phyloP scores from a whole-genome alignment of 2,797 vertebrate species.

The Dromococcyx pavoninus region DNA sequence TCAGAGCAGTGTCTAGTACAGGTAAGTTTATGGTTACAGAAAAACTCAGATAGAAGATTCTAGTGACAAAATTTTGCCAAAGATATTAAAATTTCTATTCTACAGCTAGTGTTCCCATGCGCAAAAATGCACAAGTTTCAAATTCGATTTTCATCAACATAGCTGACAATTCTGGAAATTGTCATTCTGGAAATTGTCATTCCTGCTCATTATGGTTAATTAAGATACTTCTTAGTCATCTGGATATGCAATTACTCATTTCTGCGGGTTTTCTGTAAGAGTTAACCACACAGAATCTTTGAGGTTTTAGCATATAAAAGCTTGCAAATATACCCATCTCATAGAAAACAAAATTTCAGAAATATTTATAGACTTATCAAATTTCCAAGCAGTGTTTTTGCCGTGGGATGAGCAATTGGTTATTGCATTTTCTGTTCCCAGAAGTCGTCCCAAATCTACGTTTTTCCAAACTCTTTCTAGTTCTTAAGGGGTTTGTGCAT shows the following conservation, averaged over 20 bases:
- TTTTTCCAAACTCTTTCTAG: background rate
- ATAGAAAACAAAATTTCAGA: background rate
- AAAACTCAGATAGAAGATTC: background rate
- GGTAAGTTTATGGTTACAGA: background rate
- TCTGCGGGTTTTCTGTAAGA: conserved; percentile 2
- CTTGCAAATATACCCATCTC: background rate
- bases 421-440: background rate
- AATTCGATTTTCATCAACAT: background rate
- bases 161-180: conserved; percentile 14
- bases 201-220: conserved; percentile 8
- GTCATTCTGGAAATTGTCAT: no score
- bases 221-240: conserved; percentile 36
- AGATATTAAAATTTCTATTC: background rate
- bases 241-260: conserved; percentile 25
- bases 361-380: background rate
- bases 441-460: background rate
- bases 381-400: background rate
- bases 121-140: background rate
- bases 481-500: background rate
- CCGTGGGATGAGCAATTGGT: background rate
- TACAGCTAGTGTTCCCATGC: background rate
- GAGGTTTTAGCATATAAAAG: background rate
- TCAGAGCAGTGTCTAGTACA: background rate
- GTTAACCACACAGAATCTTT: background rate
- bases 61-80: background rate